Conservation (phyloP, 2,797 vertebrate species). For the Adrianichthys oophorus region DNA sequence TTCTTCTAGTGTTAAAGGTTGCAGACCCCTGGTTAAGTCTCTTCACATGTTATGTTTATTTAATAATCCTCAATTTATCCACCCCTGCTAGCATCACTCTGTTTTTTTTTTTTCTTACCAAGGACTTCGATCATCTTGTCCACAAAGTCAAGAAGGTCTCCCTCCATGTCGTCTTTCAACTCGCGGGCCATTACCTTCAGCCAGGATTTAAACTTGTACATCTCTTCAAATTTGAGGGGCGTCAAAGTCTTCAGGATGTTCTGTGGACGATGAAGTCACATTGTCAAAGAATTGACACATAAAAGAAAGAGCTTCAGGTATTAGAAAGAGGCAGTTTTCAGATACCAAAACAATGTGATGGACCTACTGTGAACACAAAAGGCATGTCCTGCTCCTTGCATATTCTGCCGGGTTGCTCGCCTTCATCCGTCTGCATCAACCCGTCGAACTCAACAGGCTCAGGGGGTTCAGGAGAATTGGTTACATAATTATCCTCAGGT, state of each 20-base stretch:
- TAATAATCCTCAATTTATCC: too few relatives aligned
- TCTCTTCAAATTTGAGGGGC: constrained; percentile 17
- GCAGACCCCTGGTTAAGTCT: too few relatives aligned
- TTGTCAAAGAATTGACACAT: too few relatives aligned
- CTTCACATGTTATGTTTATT: too few relatives aligned
- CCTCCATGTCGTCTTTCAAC: constrained; percentile 20
- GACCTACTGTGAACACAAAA: constrained; percentile 62
- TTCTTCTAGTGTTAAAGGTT: too few relatives aligned
- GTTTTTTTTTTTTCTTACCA: constrained; percentile 42
- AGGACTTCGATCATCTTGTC: constrained; percentile 62
- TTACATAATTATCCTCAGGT: constrained; percentile 16
- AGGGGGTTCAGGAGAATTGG: constrained; percentile 65
- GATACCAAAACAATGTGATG: not conserved
- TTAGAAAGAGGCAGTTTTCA: not conserved
- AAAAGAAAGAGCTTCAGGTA: not conserved
- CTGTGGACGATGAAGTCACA: constrained; percentile 24
- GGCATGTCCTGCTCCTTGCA: constrained; percentile 63
- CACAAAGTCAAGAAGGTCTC: constrained; percentile 71
- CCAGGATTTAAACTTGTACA: constrained; percentile 45
- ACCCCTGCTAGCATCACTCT: too few relatives aligned
- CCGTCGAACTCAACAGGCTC: constrained; percentile 47
- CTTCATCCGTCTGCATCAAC: constrained; percentile 23
- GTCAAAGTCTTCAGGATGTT: constrained; percentile 47
- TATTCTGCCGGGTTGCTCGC: constrained; percentile 41
- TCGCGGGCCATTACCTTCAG: constrained; percentile 1